Conservation (phyloP, 2,888 invertebrate genomes). For the Leptopilina syphax region DNA sequence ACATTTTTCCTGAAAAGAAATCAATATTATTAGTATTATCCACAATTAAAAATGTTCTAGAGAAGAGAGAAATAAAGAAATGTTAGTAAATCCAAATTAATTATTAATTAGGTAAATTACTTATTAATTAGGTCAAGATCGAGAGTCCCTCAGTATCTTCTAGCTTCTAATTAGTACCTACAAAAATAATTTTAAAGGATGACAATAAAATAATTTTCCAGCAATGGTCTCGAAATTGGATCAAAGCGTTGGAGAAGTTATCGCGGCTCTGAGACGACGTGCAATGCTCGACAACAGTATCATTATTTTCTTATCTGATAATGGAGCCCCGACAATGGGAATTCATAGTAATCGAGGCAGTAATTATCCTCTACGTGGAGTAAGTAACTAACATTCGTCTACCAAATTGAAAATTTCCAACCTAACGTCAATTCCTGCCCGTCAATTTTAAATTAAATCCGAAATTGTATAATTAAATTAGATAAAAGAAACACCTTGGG, state of each 20-base stretch:
- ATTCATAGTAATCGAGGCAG: slow-evolving; percentile 85
- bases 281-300: slow-evolving; percentile 89
- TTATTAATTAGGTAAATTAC: too few species aligned
- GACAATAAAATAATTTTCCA: slow-evolving; percentile 68
- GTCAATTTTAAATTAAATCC: background rate
- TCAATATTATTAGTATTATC: too few species aligned
- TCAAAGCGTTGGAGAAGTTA: slow-evolving; percentile 88
- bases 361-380: slow-evolving; percentile 89
- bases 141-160: too few species aligned
- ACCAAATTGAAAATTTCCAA: background rate
- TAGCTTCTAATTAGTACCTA: too few species aligned
- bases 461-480: slow-evolving; percentile 53
- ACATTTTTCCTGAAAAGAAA: too few species aligned
- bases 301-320: slow-evolving; percentile 91
- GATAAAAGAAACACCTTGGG: slow-evolving; percentile 81
- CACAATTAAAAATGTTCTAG: too few species aligned
- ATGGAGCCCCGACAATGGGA: slow-evolving; percentile 89
- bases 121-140: too few species aligned
- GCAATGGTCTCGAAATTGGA: slow-evolving; percentile 92
- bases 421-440: too few species aligned
- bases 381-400: slow-evolving; percentile 71
- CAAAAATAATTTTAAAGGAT: too few species aligned
- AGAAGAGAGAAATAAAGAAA: too few species aligned
- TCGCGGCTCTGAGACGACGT: slow-evolving; percentile 82
- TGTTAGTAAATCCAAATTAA: too few species aligned